Conservation (phyloP, 1,140 invertebrate species). For the Drosophila tani region DNA sequence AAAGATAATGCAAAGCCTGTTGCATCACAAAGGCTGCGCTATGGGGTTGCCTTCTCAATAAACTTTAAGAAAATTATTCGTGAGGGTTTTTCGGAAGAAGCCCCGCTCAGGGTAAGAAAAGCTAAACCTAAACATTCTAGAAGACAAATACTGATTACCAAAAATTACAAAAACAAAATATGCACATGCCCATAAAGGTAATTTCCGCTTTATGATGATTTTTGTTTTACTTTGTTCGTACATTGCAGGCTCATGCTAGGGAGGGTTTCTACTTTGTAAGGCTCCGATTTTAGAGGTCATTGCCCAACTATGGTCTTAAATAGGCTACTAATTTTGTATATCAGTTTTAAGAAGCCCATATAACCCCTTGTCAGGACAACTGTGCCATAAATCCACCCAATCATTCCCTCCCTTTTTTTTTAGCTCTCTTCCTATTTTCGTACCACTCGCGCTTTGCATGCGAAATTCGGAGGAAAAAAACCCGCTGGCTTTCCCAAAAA, state of each 20-base stretch:
- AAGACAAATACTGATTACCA: too few relatives aligned
- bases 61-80: not conserved
- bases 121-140: not conserved
- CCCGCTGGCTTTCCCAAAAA: conserved; percentile 33
- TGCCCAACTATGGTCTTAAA: too few relatives aligned
- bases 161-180: not conserved
- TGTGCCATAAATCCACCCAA: not conserved
- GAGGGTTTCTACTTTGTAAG: too few relatives aligned
- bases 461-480: conserved; percentile 41
- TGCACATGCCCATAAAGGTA: not conserved
- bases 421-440: conserved; percentile 15
- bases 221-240: not conserved
- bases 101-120: not conserved
- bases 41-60: not conserved
- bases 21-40: conserved; percentile 10
- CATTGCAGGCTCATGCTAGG: too few relatives aligned
- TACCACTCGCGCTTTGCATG: conserved; percentile 44
- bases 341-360: not conserved
- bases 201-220: not conserved
- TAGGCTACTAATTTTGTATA: not conserved
- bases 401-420: not conserved
- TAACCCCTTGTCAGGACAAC: not conserved
- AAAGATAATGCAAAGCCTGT: conserved; percentile 32
- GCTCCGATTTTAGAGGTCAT: rapidly evolving
- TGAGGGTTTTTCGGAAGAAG: not conserved